A percentile compares a stretch with the other conserved stretches of the same genome.
phyloP scores from a whole-genome alignment of 2,113 vertebrate genomes.

The Coptodon bakossiorum region DNA sequence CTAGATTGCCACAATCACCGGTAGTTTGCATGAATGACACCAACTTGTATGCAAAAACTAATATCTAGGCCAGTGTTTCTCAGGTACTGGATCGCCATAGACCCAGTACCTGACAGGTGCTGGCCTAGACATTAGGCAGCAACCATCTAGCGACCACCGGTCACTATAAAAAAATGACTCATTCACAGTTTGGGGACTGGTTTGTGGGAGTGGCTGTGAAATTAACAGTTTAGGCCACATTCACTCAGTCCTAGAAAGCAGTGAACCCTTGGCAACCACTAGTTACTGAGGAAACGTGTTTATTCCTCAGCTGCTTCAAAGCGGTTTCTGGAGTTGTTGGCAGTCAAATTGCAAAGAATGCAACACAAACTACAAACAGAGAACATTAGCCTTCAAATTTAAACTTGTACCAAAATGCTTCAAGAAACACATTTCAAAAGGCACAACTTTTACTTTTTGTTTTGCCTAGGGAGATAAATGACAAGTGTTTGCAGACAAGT shows the following conservation, averaged over 20 bases:
- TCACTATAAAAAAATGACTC: not conserved
- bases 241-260: not conserved
- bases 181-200: not conserved
- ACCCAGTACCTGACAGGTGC: not conserved
- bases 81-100: not conserved
- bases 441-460: not conserved
- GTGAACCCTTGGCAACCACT: not conserved
- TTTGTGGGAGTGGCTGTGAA: not conserved
- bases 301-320: not conserved
- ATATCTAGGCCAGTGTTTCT: not conserved
- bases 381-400: not conserved
- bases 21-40: not conserved
- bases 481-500: not conserved
- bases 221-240: not conserved
- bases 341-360: not conserved
- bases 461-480: not conserved
- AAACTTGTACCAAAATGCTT: not conserved
- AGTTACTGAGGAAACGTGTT: not conserved
- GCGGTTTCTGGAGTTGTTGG: not conserved
- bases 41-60: not conserved
- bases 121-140: not conserved
- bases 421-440: not conserved
- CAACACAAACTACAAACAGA: not conserved
- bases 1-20: not conserved
- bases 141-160: not conserved